phyloP scores from a whole-genome alignment of 2,888 invertebrate species.

The Dusona sp. region DNA sequence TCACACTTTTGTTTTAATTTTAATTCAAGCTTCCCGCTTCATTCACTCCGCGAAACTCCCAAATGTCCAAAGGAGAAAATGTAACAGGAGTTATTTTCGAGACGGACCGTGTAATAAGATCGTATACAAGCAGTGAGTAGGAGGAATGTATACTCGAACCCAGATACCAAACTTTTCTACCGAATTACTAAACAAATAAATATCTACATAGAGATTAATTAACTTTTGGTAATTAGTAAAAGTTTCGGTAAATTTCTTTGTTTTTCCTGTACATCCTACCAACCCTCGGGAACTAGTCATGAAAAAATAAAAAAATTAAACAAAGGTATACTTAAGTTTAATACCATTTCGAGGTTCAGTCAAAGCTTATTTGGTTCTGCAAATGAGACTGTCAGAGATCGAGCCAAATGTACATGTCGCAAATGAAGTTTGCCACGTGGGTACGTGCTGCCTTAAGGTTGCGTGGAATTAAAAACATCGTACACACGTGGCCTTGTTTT shows the following conservation, averaged over 20 bases:
- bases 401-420: slow-evolving; percentile 49
- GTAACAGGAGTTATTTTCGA: slow-evolving; percentile 63
- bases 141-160: slow-evolving; percentile 36
- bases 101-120: slow-evolving; percentile 33
- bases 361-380: slow-evolving; percentile 48
- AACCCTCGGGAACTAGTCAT: neutral
- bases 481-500: slow-evolving; percentile 8
- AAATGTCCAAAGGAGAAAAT: slow-evolving; percentile 58
- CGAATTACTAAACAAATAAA: slow-evolving; percentile 13
- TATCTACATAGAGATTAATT: slow-evolving; percentile 65
- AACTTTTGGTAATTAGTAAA: slow-evolving; percentile 68
- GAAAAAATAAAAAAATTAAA: neutral
- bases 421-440: slow-evolving; percentile 58
- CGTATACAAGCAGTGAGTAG: slow-evolving; percentile 28
- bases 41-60: slow-evolving; percentile 20
- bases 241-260: slow-evolving; percentile 72
- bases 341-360: slow-evolving; percentile 27
- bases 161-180: slow-evolving; percentile 25
- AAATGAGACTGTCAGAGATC: slow-evolving; percentile 22
- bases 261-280: slow-evolving; percentile 7
- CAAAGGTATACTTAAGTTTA: neutral
- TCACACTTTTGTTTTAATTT: slow-evolving; percentile 56
- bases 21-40: slow-evolving; percentile 58
- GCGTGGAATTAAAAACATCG: slow-evolving; percentile 55
- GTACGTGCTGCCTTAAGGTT: slow-evolving; percentile 59